Evolutionary conservation across 2,797 vertebrate species (phyloP), one percentile per base, ranked within the genome.

Genomic region (Simalia tracyae): DNA sequence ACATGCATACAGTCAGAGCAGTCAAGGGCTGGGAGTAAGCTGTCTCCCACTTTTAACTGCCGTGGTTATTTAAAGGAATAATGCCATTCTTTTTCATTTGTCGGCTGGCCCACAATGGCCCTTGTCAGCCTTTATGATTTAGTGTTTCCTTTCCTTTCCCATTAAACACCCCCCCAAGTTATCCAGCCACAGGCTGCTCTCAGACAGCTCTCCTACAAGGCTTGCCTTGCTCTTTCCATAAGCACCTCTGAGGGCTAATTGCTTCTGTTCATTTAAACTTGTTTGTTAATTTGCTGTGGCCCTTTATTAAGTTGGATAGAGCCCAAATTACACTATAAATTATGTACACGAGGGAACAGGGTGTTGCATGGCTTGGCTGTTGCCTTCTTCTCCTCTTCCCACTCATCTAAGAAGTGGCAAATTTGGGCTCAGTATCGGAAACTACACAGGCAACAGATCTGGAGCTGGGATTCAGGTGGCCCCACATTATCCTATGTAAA

Each of bases 61-160:
- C 86, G 95, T 94, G 91, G 97, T 98, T 98, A 98, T 98, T 98
- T 98, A 98, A 98, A 97, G 98, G 98, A 98, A 98, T 97, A 96
- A 97, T 97, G 95, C 98, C 97, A 98, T 98, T 97, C 97, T 97
- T 97, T 97, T 97, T 96, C 84, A 97, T 97, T 97, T 98, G 98
- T 97, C 97, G 98, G 97, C 95, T 96, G 95, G 97, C 93, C 96
- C 96, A 97, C 97, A 97, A 97, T 96, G 97, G 96, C 95, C 96
- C 96, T 96, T 97, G 97, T 98, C 98, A 97, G 24, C 91, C 96
- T 96, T 97, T 93, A 97, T 98, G 98, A 98, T 98, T 98, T 98
- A 98, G 97, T 96, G 95, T 95, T 97, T 96, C 96, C 97, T 96
- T 96, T 96, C 95, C 96, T 95, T 97, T 98, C 96, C 94, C 97